phyloP scores from a whole-genome alignment of 1,140 invertebrate species.

The Helicoverpa zea region DNA sequence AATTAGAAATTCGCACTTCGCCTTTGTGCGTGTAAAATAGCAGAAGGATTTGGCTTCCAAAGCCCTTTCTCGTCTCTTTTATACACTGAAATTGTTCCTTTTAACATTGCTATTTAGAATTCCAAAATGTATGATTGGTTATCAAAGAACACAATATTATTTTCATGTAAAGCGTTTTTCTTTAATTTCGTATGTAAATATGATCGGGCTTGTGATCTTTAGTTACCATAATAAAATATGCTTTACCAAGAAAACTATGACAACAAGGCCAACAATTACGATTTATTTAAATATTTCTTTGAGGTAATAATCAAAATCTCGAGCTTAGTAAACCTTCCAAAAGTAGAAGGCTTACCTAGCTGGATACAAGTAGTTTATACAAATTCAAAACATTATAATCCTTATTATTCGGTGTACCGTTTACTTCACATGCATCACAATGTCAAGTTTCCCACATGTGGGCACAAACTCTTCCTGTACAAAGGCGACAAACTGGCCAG shows the following conservation, averaged over 20 bases:
- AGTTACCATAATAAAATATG: too few species aligned
- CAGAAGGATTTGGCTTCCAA: not conserved
- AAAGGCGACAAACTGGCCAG: slow-evolving; percentile 40
- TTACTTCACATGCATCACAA: not conserved
- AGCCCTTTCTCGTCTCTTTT: not conserved
- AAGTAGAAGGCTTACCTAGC: too few species aligned
- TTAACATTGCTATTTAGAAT: not conserved
- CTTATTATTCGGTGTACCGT: not conserved
- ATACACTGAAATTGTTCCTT: not conserved
- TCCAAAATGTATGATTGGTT: too few species aligned
- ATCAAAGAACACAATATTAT: too few species aligned
- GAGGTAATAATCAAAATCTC: too few species aligned
- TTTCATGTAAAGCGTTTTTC: too few species aligned
- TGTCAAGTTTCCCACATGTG: slow-evolving; percentile 14
- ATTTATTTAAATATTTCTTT: too few species aligned
- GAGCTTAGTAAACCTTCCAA: too few species aligned
- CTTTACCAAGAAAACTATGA: too few species aligned
- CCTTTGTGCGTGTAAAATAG: slow-evolving; percentile 8
- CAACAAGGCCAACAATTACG: too few species aligned
- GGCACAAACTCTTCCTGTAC: slow-evolving; percentile 5
- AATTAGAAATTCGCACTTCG: slow-evolving; percentile 16
- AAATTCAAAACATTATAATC: not conserved
- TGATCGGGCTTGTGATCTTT: too few species aligned
- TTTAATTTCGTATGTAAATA: too few species aligned
- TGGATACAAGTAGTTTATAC: not conserved